Evolutionary conservation across 35 echinoderm and acorn worm species (phyloP), one percentile per base, ranked within the genome.

Genomic region (Stichopus chloronotus): DNA sequence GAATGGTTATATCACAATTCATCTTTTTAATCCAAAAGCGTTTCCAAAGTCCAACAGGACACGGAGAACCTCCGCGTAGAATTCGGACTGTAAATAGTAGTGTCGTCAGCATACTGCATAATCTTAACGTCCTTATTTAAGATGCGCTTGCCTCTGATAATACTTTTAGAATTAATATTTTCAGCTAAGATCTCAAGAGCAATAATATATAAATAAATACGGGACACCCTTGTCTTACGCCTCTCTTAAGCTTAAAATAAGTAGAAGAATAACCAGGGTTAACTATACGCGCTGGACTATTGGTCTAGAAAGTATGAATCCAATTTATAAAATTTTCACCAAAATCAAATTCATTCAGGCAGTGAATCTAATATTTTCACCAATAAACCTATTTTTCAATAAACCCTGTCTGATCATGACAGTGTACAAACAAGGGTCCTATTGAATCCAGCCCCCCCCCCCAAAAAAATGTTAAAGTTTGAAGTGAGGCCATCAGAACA

Each of bases 351-450:
- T 24, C 21, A 79, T 79, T 24, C 10, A 79, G 52, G n/a, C n/a
- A 79, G 78, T 79, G 30, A 79, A 79, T 23, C 78, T 17, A 79
- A 79, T 79, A 79, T 79, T 79, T 9, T 79, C 78, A 24, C 78
- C 43, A 24, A 81, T 81, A 55, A 81, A 79, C 4, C 78, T 22
- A 79, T 79, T 25, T n/a, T n/a, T 25, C 78, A 79, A n/a, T 30
- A 79, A 79, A 79, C 2, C 78, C 78, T 25, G 78, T 79, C 30
- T 79, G 78, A 79, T 52, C 30, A 5, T 7, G 24, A 76, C 21
- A 25, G 24, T 5, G 78, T 5, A 23, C 78, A 17, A 9, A 79
- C 9, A 25, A 24, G 52, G 52, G 20, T 52, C 78, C 22, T n/a
- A n/a, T n/a, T n/a, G n/a, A n/a, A n/a, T n/a, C n/a, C n/a, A n/a